These are phyloP conservation scores for Eupeodes corollae DNA, from an alignment of 1,140 invertebrate species.

Conservation along the genomic window DNA sequence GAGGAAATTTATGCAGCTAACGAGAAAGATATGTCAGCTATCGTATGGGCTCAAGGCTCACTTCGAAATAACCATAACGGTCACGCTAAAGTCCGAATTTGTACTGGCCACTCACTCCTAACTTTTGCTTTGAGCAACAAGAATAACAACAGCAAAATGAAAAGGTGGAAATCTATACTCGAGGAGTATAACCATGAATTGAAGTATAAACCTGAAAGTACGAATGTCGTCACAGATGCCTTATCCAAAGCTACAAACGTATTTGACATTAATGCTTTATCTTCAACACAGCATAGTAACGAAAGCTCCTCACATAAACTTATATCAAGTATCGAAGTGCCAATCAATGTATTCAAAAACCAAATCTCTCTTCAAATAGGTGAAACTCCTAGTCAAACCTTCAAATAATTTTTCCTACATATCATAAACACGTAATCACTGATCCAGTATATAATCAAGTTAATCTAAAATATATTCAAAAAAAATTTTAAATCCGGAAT, in stretches of 20 bases:
- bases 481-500: constrained; percentile 2
- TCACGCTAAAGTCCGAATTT: constrained; percentile 16
- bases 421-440: constrained; percentile 4
- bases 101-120: constrained; percentile 11
- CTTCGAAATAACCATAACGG: constrained; percentile 36
- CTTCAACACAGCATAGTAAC: constrained; percentile 1
- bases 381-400: not conserved
- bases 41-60: constrained; percentile 26
- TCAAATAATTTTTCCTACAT: constrained; percentile 2
- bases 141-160: constrained; percentile 21
- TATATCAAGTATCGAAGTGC: constrained; percentile 1
- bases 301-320: constrained; percentile 7
- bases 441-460: constrained; percentile 1
- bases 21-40: constrained; percentile 39
- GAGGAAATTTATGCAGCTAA: constrained; percentile 23
- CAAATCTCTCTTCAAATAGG: constrained; percentile 5
- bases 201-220: constrained; percentile 33
- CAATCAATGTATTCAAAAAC: constrained; percentile 9
- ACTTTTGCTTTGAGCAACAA: constrained; percentile 36
- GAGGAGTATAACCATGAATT: constrained; percentile 30
- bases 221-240: no score
- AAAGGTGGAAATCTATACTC: constrained; percentile 18
- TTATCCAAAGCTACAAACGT: constrained; percentile 11
- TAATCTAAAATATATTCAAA: not conserved
- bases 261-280: not conserved